Percentiles rank a stretch among this genome's conserved stretches.
These are phyloP conservation scores for Drosophila robusta DNA, from an alignment of 2,888 invertebrate genomes.

Conservation along the genomic window DNA sequence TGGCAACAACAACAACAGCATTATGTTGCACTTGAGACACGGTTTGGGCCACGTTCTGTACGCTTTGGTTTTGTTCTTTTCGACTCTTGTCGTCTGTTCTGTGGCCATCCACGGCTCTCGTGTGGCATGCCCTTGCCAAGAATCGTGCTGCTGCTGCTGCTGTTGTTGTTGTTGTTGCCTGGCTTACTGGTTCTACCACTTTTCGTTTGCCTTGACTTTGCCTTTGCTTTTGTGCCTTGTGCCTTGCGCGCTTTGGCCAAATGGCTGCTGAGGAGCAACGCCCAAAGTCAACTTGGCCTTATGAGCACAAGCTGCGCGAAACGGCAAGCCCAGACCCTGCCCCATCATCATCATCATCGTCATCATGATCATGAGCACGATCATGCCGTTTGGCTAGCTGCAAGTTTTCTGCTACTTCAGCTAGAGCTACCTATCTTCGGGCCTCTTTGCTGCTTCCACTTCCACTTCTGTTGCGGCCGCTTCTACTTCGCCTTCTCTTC, in stretches of 20 bases:
- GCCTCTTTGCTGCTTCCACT: conserved; percentile 35
- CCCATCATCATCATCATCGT: conserved; percentile 16
- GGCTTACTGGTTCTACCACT: conserved; percentile 63
- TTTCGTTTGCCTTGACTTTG: conserved; percentile 40
- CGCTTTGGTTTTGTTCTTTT: conserved; percentile 36
- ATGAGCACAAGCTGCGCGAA: conserved; percentile 28
- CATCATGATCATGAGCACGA: conserved; percentile 9
- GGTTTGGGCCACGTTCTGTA: conserved; percentile 39
- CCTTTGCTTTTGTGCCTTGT: conserved; percentile 38
- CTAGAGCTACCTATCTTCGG: conserved; percentile 43
- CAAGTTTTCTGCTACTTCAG: conserved; percentile 49
- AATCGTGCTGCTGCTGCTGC: conserved; percentile 41
- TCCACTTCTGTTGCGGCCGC: conserved; percentile 41
- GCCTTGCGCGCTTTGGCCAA: conserved; percentile 72
- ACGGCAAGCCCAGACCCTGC: conserved; percentile 35
- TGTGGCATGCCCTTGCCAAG: conserved; percentile 60
- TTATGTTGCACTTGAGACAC: conserved; percentile 65
- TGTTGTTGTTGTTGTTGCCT: conserved; percentile 15
- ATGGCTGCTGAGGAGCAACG: conserved; percentile 65
- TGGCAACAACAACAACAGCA: conserved; percentile 46
- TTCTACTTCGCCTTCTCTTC: conserved; percentile 27
- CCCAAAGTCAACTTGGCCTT: conserved; percentile 70
- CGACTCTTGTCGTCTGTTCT: conserved; percentile 11
- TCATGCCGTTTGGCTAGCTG: conserved; percentile 26
- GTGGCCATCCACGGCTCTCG: conserved; percentile 29